Percentiles rank a stretch among this genome's conserved stretches.
Conservation (phyloP, 2,888 invertebrate genomes). For the Deroplatys truncata region DNA sequence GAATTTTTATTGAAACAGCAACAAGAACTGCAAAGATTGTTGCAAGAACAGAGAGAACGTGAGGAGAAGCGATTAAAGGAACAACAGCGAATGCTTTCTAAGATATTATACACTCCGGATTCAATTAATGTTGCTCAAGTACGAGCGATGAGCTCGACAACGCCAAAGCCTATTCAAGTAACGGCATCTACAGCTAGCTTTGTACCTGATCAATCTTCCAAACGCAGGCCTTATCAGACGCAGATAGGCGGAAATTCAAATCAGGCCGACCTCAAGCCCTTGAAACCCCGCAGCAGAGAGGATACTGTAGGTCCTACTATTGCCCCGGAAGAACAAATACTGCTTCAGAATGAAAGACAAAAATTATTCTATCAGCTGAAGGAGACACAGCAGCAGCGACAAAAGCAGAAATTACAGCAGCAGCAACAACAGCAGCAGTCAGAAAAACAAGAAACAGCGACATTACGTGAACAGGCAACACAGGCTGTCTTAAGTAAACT, state of each 20-base stretch:
- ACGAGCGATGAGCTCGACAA: background rate
- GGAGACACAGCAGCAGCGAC: slow-evolving; percentile 1
- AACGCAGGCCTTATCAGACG: background rate
- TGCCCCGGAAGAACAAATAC: background rate
- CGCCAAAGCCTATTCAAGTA: background rate
- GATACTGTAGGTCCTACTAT: background rate
- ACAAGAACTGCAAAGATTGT: background rate
- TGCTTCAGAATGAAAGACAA: slow-evolving; percentile 19
- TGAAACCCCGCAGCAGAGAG: background rate
- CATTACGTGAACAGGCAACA: background rate
- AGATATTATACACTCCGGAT: background rate
- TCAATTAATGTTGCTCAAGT: background rate
- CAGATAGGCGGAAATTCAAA: background rate
- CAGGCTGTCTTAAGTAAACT: background rate
- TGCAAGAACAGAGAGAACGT: background rate
- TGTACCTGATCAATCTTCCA: background rate
- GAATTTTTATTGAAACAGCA: background rate
- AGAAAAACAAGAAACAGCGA: background rate
- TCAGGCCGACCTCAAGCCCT: background rate
- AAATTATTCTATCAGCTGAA: slow-evolving; percentile 20
- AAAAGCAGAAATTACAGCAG: background rate
- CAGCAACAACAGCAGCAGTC: background rate
- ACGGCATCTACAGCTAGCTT: background rate
- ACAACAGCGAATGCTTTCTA: background rate
- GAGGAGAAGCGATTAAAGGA: background rate